phyloP scores from a whole-genome alignment of 1,140 invertebrate genomes.

The Battus philenor region DNA sequence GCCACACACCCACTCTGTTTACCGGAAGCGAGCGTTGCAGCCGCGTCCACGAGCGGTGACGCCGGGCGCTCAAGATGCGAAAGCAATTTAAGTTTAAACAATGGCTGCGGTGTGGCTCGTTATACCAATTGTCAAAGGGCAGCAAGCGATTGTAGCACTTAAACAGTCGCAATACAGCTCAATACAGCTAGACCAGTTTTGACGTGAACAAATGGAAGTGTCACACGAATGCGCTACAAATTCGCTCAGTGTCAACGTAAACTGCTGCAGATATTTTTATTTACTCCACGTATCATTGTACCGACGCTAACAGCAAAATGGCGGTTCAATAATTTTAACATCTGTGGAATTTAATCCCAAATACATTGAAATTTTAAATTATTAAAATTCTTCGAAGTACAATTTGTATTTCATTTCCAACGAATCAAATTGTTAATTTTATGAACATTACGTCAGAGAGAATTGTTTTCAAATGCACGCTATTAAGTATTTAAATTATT shows the following conservation, averaged over 20 bases:
- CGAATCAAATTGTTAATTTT: no score
- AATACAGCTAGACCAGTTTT: conserved; percentile 14
- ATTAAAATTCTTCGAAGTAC: no score
- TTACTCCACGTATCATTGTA: conserved; percentile 13
- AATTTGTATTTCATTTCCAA: no score
- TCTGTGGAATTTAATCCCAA: no score
- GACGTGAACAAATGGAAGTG: conserved; percentile 32
- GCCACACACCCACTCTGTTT: conserved; percentile 1
- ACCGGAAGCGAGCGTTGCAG: background rate
- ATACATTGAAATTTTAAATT: no score
- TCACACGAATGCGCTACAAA: conserved; percentile 21
- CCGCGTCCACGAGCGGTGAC: conserved; percentile 6
- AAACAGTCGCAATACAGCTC: conserved; percentile 6
- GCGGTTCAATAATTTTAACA: no score
- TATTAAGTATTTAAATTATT: no score
- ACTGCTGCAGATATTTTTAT: conserved; percentile 17
- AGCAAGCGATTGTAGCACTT: conserved; percentile 11
- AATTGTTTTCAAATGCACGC: no score
- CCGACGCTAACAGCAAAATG: no score
- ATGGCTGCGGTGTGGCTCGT: conserved; percentile 30
- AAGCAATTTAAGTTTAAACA: conserved; percentile 58
- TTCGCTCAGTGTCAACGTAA: conserved; percentile 30
- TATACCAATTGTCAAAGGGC: conserved; percentile 26
- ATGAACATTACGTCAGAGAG: no score
- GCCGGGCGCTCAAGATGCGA: conserved; percentile 30